Evolutionary conservation across 2,113 vertebrate genomes (phyloP), one percentile per base, ranked within the genome.

Genomic region (Agelaius phoeniceus): DNA sequence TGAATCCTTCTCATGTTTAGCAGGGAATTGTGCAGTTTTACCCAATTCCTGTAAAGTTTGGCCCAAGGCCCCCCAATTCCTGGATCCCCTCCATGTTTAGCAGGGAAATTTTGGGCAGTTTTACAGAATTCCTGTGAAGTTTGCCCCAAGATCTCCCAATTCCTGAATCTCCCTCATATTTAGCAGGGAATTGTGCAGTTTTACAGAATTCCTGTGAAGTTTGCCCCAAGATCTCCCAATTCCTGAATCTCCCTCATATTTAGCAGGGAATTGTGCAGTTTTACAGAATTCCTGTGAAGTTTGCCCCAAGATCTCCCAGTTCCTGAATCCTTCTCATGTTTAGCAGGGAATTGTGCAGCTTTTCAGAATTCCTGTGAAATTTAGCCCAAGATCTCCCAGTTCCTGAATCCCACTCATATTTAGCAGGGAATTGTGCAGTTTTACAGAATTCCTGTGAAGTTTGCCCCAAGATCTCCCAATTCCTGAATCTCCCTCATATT

Each of bases 121-220:
- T 46, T 9, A 46, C 19, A 33, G 9, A 43, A 43, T 41, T 54
- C 12, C 49, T 54, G 15, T 30, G 0, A 15, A 16, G 18, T 28
- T 4, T 69, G 7, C 0, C 21, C 8, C 20, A 17, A 13, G 27
- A 39, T 0, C 20, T 6, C 35, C 27, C 35, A 39, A 0, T 21
- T 80, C 28, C 39, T 33, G 10, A 30, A 39, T 76, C 16, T 11
- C 11, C 2, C 28, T 8, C 14, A 15, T 51, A 5, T 51, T 51
- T 15, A 51, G 15, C 14, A 27, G 23, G 49, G 26, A 39, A 31
- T 46, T 46, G 5, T 57, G 24, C 23, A 35, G 31, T 28, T 57
- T 43, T 5, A 44, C 23, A 31, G 8, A 31, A 54, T 39, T 39
- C 8, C 27, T 52, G 15, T 37, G 0, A 14, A 35, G 12, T 27